Evolutionary conservation across 1,140 invertebrate genomes (phyloP), one percentile per base, ranked within the genome.

Genomic region (Hermetia illucens): DNA sequence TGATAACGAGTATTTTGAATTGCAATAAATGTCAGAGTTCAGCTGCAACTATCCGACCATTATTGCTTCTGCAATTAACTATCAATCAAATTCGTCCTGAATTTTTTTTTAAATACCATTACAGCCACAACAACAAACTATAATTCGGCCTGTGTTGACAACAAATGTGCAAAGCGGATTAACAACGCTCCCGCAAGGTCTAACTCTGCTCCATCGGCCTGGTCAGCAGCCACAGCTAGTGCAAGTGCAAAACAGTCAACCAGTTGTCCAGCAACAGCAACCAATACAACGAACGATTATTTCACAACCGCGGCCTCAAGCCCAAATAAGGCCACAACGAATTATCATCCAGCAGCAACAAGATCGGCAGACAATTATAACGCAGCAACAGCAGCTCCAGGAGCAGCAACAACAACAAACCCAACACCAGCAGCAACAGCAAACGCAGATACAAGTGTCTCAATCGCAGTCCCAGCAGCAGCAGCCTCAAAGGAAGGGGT

Each of bases 401-500:
- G 52, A 53, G 43, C 52, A 55, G 41, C 56, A 60, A 43, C 57
- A 57, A 32, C 55, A 55, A 24, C 34, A 55, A 41, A 38, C 55
- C 27, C 52, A 55, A 44, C 55, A 55, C 24, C 57, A 52, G 44
- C 59, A 57, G 36, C 58, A 58, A 47, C 53, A 43, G 27, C 37
- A 39, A 24, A 35, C 25, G 13, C 43, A 52, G 10, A 54, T 50
- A n/a, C 44, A 43, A 10, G 46, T 20, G 33, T 48, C 47, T 51
- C 68, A 44, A 54, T 64, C 33, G 61, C 66, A 53, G 58, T 68
- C 51, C 50, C 60, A 49, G 61, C 53, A 57, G 35, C 52, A 57
- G 41, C 51, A 49, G 5, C 55, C 76, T 42, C 72, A 75, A 45
- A 68, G 77, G 35, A 69, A 75, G 51, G 82, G 79, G 17, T 63